Percentiles rank a stretch among this genome's conserved stretches.
phyloP scores from a whole-genome alignment of 1,140 invertebrate species.

The Probaryconus sp. region DNA sequence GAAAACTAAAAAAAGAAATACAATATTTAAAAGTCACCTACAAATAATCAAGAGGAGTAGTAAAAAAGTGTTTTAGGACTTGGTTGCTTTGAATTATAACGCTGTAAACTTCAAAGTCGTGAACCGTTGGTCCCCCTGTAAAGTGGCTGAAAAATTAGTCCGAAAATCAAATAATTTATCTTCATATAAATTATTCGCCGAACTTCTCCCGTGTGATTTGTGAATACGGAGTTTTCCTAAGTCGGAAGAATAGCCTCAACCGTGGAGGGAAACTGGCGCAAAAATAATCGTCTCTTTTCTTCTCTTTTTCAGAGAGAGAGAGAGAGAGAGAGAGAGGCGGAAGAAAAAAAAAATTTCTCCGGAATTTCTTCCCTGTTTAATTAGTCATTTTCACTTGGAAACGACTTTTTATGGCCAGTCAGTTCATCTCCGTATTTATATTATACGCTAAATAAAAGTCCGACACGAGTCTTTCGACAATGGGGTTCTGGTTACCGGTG shows the following conservation, averaged over 20 bases:
- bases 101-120: too few species aligned
- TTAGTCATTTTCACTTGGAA: constrained; percentile 20
- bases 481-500: constrained; percentile 40
- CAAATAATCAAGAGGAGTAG: too few species aligned
- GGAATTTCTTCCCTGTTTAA: constrained; percentile 25
- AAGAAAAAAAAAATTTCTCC: constrained; percentile 20
- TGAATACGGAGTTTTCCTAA: neutral
- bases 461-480: constrained; percentile 24
- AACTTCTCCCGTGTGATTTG: constrained; percentile 10
- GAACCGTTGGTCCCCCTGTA: too few species aligned
- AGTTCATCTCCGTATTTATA: constrained; percentile 40
- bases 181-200: neutral
- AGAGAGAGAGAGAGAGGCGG: too few species aligned
- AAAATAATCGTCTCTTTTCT: constrained; percentile 34
- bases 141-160: too few species aligned
- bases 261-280: neutral
- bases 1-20: too few species aligned
- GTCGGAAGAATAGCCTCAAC: neutral
- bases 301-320: too few species aligned
- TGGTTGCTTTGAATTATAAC: too few species aligned
- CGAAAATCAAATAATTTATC: too few species aligned
- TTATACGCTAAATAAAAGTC: constrained; percentile 34
- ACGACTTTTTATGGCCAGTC: constrained; percentile 34
- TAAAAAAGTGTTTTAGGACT: too few species aligned
- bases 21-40: too few species aligned